Percentiles rank a stretch among this genome's conserved stretches.
These are phyloP conservation scores for Oxycera nigricornis DNA, from an alignment of 2,888 invertebrate genomes.

Conservation along the genomic window DNA sequence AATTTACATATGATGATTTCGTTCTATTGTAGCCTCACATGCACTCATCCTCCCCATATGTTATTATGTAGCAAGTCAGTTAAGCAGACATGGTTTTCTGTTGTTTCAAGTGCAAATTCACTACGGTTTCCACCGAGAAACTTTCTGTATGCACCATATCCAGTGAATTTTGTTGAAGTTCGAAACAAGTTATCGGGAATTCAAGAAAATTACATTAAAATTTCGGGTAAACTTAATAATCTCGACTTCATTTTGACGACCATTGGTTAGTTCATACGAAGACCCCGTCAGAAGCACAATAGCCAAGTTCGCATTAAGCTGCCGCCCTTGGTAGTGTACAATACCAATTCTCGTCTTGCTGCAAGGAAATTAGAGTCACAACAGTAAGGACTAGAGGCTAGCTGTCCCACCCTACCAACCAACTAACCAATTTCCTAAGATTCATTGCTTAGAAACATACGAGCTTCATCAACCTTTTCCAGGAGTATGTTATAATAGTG, in stretches of 20 bases:
- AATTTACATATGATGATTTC: too few species aligned
- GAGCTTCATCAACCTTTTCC: slow-evolving; percentile 28
- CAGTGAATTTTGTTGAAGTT: slow-evolving; percentile 9
- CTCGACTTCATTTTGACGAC: slow-evolving; percentile 45
- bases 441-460: slow-evolving; percentile 20
- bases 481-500: slow-evolving; percentile 22
- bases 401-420: not conserved
- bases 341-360: not conserved
- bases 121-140: slow-evolving; percentile 12
- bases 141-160: slow-evolving; percentile 7
- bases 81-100: not conserved
- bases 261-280: slow-evolving; percentile 44
- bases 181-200: slow-evolving; percentile 43
- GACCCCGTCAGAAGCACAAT: slow-evolving; percentile 47
- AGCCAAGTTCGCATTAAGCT: slow-evolving; percentile 41
- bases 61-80: too few species aligned
- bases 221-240: slow-evolving; percentile 47
- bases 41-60: not conserved
- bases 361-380: slow-evolving; percentile 17
- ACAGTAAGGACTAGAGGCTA: not conserved
- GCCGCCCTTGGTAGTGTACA: not conserved
- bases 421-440: slow-evolving; percentile 31
- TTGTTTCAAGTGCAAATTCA: slow-evolving; percentile 16
- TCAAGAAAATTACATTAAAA: slow-evolving; percentile 46
- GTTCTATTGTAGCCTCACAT: not conserved